Base-by-base conservation (phyloP, 2,113 vertebrate genomes). In the Ctenomys sociabilis region DNA sequence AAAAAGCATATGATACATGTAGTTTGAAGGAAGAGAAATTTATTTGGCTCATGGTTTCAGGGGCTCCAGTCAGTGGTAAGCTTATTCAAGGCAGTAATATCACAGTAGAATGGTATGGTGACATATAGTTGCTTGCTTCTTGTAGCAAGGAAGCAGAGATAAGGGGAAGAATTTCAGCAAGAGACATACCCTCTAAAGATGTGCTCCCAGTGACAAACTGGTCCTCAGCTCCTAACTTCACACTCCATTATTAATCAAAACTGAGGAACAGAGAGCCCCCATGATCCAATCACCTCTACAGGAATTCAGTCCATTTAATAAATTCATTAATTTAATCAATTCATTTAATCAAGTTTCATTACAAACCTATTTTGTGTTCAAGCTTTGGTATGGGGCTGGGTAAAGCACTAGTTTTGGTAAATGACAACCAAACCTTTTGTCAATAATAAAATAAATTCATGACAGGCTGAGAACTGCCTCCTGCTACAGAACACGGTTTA, bases 381-480 rank as follows among this genome's bases (percentile, higher is more conserved):
- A 91, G 82, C 45, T 95, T 52, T 72, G 64, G 43, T 86, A 1
- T 43, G 0, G 11, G 59, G 57, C 78, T 93, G 91, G 92, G 57
- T 14, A 94, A 82, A 87, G 85, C 95, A 54, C 88, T 35, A 28
- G 16, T 14, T 87, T 95, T 97, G 80, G 81, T 96, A 92, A 59
- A 19, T 92, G 91, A 86, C 93, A 88, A 75, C 72, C 59, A 30
- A 94, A 88, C 93, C 7, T 95, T 72, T 84, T 0, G 1, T 91
- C 97, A 95, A 81, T 94, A 94, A 59, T 61, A 93, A 94, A 95
- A 89, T 82, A 85, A 95, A 96, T 89, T 94, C 77, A 59, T 6
- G 59, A 32, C 88, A 95, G 86, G 70, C 94, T 87, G 92, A 85
- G 85, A 94, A 88, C 72, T 93, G 88, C 80, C 97, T 90, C 83